Percentiles rank a stretch among this genome's conserved stretches.
These are phyloP conservation scores for Ecdyonurus torrentis DNA, from an alignment of 2,888 invertebrate genomes.

Conservation along the genomic window DNA sequence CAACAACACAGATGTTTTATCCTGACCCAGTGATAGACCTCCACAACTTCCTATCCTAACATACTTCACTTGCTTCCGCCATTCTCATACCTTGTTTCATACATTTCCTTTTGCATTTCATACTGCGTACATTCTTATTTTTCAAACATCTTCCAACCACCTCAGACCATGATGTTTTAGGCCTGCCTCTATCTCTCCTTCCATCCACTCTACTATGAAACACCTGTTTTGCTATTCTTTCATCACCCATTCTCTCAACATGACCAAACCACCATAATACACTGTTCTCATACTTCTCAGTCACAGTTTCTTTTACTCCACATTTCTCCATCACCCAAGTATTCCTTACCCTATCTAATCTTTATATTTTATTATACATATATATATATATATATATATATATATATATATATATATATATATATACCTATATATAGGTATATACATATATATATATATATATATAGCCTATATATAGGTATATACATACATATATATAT, in stretches of 20 bases:
- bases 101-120: not conserved
- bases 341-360: not conserved
- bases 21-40: not conserved
- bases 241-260: not conserved
- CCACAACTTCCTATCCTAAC: not conserved
- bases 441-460: no score
- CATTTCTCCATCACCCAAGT: not conserved
- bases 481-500: no score
- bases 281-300: not conserved
- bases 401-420: not conserved
- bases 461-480: no score
- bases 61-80: not conserved
- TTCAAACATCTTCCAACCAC: not conserved
- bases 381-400: not conserved
- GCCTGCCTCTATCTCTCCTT: not conserved
- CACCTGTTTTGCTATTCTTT: not conserved
- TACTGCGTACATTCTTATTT: not conserved
- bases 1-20: not conserved
- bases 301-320: not conserved
- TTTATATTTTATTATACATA: not conserved
- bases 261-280: not conserved
- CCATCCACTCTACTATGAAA: not conserved
- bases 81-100: no score
- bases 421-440: not conserved
- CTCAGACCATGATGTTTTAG: not conserved